Base-by-base conservation (phyloP, 1,140 invertebrate species). In the Listronotus oregonensis region DNA sequence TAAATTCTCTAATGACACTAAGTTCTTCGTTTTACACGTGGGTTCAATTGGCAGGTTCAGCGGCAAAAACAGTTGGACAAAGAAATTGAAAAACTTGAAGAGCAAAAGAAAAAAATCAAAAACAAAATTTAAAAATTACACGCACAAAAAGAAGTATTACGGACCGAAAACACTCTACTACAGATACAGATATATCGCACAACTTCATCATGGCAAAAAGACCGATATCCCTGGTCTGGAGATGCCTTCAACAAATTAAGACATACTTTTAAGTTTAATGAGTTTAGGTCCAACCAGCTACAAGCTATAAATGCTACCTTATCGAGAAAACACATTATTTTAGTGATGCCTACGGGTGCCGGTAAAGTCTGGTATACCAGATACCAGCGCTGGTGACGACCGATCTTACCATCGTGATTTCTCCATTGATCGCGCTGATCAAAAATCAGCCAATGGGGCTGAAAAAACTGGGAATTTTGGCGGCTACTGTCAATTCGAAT, bases 281-380 rank as follows among this genome's bases (percentile, higher is more conserved):
- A 83, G 5, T 99, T 99, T 77, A 85, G 97, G 3, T 88, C 90
- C 5, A 97, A 96, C 80, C 97, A 99, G 75, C 79, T 96, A 56
- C 91, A 94, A 81, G 93, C 94, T 12, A 94, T 99, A 66, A 98
- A 98, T 82, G 95, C 96, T 9, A 89, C 92, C 1, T 71, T 99
- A 46, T 80, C 95, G 6, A 87, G 89, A 3, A 85, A 93, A 74
- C 96, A 99, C 79, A 93, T 92, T 71, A 96, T 99, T 77, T 88
- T 99, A 6, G 84, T 99, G 0, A 99, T 99, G 97, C 97, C 97
- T 11, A 99, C 97, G 47, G 97, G 96, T 32, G 96, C 95, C 67
- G 97, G 69, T 99, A 99, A 82, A 97, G 94, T 42, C 80, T 99
- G 12, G 97, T 96, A 73, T 99, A 98, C 81, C 97, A 99, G 81